Conservation (phyloP, 2,888 invertebrate genomes). For the Drosophila parthenogenetica region DNA sequence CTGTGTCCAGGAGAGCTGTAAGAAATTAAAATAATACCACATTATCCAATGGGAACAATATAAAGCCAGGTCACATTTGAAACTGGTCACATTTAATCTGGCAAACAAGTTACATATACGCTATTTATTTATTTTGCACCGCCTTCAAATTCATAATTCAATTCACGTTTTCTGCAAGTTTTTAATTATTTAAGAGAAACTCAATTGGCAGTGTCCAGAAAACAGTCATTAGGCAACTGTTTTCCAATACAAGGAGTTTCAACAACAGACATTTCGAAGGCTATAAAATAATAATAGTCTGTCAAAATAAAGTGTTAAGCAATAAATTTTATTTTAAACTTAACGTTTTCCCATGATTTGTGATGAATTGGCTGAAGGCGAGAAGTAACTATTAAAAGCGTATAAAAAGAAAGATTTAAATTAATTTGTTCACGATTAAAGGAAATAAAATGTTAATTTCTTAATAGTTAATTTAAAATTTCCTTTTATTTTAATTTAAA, state of each 20-base stretch:
- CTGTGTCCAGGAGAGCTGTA: conserved; percentile 48
- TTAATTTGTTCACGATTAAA: background rate
- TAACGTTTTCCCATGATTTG: background rate
- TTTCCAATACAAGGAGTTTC: background rate
- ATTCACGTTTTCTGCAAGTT: conserved; percentile 8
- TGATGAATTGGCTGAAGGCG: conserved; percentile 1
- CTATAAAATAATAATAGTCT: background rate
- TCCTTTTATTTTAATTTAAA: too few relatives aligned
- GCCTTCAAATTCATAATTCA: conserved; percentile 45
- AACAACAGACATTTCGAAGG: background rate
- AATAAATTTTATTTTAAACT: background rate
- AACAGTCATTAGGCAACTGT: conserved; percentile 12
- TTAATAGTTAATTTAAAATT: too few relatives aligned
- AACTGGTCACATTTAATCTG: too few relatives aligned
- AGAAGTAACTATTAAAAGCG: background rate
- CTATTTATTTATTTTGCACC: background rate
- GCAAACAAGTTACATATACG: conserved; percentile 9
- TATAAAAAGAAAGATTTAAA: background rate
- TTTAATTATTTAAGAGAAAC: conserved; percentile 66
- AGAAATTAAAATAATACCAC: conserved; percentile 15
- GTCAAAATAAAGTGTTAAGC: background rate
- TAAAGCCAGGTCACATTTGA: background rate
- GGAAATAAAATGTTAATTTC: background rate
- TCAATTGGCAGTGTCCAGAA: conserved; percentile 46
- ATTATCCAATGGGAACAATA: conserved; percentile 2